phyloP scores from a whole-genome alignment of 2,113 vertebrate species.

The Calonectris borealis region DNA sequence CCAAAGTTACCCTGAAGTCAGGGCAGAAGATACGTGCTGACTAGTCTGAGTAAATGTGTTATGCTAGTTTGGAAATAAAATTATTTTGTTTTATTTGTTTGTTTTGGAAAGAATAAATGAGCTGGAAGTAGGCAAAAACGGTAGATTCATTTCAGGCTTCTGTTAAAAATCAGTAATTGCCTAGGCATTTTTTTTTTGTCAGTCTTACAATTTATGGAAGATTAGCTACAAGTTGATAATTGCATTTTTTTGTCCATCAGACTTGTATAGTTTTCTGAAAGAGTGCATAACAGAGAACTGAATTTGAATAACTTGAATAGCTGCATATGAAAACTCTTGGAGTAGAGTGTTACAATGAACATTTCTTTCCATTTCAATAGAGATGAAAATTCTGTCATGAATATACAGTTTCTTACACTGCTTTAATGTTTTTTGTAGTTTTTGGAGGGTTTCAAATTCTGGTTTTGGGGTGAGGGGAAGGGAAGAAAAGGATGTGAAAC shows the following conservation, averaged over 20 bases:
- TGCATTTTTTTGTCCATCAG: conserved; percentile 30
- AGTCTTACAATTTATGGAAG: conserved; percentile 27
- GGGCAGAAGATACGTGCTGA: background rate
- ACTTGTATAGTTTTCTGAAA: conserved; percentile 19
- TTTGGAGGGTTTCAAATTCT: background rate
- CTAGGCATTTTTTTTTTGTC: background rate
- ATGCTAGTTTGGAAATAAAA: background rate
- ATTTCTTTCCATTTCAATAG: background rate
- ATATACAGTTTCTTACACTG: background rate
- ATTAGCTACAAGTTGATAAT: conserved; percentile 38
- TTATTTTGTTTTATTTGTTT: conserved; percentile 1
- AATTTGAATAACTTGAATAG: conserved; percentile 45
- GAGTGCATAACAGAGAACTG: conserved; percentile 7
- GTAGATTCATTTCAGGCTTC: background rate
- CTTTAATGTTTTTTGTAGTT: background rate
- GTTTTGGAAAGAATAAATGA: conserved; percentile 16
- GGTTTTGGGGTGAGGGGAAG: background rate
- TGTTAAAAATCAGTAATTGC: conserved; percentile 16
- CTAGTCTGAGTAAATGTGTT: background rate
- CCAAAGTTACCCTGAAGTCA: background rate
- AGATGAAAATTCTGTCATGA: background rate
- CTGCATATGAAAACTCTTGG: conserved; percentile 5
- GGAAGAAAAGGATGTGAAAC: background rate
- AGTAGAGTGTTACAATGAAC: background rate
- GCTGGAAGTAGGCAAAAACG: background rate